These are phyloP conservation scores for Acrocephalus kingi DNA, from an alignment of 2,113 vertebrate species.

Conservation along the genomic window DNA sequence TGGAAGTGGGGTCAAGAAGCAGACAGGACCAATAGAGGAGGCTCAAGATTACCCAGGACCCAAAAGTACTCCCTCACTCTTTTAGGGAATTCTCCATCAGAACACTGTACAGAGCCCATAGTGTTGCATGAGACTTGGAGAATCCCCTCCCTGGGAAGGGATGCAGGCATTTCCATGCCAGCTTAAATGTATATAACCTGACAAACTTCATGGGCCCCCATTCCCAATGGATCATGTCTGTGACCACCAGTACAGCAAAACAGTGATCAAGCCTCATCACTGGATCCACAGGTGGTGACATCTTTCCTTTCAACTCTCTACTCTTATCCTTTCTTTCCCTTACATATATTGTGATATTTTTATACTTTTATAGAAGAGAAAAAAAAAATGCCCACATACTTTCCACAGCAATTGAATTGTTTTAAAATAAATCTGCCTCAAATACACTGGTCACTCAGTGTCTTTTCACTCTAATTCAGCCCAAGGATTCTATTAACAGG, in stretches of 20 bases:
- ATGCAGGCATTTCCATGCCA: background rate
- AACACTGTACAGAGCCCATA: background rate
- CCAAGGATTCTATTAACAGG: background rate
- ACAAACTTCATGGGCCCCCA: background rate
- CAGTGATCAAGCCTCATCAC: background rate
- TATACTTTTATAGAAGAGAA: background rate
- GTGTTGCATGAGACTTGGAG: background rate
- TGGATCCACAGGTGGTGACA: background rate
- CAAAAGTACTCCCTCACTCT: background rate
- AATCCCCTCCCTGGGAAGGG: background rate
- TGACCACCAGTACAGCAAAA: background rate
- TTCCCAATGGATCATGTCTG: rapidly evolving
- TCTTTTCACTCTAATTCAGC: background rate
- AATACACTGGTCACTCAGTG: background rate
- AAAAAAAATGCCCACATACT: background rate
- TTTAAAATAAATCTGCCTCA: background rate
- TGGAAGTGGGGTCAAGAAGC: background rate
- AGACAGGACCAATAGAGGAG: background rate
- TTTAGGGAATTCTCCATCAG: background rate
- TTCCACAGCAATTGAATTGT: background rate
- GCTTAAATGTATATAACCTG: background rate
- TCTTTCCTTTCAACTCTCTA: background rate
- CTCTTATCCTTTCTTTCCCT: background rate
- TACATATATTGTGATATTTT: background rate
- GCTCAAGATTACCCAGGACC: background rate